A percentile compares a stretch with the other conserved stretches of the same genome.
Evolutionary conservation across 1,140 invertebrate genomes (phyloP).

Genomic region (Leguminivora glycinivorella): DNA sequence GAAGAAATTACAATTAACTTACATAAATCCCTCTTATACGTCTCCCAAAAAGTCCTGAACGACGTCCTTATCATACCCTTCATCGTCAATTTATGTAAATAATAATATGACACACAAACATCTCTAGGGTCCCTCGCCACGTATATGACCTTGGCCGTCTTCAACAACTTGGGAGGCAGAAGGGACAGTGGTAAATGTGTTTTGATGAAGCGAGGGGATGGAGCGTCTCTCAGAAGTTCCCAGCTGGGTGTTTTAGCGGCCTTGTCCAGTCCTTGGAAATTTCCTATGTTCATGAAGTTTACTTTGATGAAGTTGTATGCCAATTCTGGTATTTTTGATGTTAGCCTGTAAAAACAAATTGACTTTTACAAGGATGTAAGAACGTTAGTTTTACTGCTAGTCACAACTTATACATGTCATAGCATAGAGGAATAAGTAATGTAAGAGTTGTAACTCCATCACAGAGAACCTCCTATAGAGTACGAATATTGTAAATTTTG

Average conservation of each 20-base stretch:
- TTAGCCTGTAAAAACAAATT: constrained; percentile 47
- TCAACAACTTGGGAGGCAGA: constrained; percentile 58
- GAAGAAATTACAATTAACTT: constrained; percentile 40
- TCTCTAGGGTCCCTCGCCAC: constrained; percentile 92
- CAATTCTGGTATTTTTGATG: constrained; percentile 57
- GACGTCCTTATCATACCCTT: constrained; percentile 84
- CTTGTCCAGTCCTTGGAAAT: constrained; percentile 58
- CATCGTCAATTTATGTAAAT: constrained; percentile 85
- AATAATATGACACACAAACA: constrained; percentile 90
- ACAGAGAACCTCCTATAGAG: no score
- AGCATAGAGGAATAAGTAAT: no score
- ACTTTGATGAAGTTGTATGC: constrained; percentile 59
- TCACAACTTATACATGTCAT: no score
- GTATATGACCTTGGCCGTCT: constrained; percentile 82
- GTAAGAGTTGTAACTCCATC: no score
- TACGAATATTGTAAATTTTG: no score
- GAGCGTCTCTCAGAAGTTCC: constrained; percentile 50
- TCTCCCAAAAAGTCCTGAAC: constrained; percentile 87
- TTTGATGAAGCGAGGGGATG: constrained; percentile 69
- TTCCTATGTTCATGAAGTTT: constrained; percentile 63
- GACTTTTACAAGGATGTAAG: neutral
- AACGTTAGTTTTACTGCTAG: no score
- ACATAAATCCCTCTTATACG: constrained; percentile 87
- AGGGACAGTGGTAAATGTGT: constrained; percentile 68
- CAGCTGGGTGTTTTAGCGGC: constrained; percentile 55